These are phyloP conservation scores for Mus caroli DNA, from an alignment of 2,797 vertebrate species.

Conservation along the genomic window DNA sequence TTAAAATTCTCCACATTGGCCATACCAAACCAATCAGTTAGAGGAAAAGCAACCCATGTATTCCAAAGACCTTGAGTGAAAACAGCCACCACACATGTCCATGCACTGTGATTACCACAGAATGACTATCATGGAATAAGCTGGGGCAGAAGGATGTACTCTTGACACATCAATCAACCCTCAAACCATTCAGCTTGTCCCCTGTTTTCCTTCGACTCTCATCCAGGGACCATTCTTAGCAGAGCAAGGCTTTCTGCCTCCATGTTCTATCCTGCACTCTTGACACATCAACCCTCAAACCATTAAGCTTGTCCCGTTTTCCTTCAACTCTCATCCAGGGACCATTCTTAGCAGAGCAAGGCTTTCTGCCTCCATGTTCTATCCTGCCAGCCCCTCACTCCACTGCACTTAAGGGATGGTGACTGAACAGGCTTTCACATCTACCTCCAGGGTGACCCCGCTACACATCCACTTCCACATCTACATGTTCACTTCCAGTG, in stretches of 20 bases:
- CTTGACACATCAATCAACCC: background rate
- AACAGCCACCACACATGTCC: background rate
- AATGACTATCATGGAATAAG: background rate
- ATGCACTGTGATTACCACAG: too few relatives aligned
- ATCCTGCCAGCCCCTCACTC: fast-evolving
- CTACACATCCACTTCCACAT: background rate
- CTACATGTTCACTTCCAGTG: background rate
- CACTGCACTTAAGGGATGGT: fast-evolving
- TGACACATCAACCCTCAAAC: background rate
- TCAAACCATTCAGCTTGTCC: background rate
- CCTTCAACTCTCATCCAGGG: background rate
- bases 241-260: background rate
- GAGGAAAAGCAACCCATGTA: background rate
- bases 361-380: background rate
- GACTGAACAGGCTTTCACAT: background rate
- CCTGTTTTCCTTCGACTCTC: background rate
- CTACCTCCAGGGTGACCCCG: background rate
- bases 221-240: background rate
- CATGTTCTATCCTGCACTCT: fast-evolving
- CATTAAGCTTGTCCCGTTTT: too few relatives aligned
- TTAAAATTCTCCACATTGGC: background rate
- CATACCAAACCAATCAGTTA: background rate
- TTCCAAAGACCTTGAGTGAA: background rate
- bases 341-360: background rate
- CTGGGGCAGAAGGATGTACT: background rate